phyloP scores from a whole-genome alignment of 2,888 invertebrate genomes.

The Caenorhabditis plicata region DNA sequence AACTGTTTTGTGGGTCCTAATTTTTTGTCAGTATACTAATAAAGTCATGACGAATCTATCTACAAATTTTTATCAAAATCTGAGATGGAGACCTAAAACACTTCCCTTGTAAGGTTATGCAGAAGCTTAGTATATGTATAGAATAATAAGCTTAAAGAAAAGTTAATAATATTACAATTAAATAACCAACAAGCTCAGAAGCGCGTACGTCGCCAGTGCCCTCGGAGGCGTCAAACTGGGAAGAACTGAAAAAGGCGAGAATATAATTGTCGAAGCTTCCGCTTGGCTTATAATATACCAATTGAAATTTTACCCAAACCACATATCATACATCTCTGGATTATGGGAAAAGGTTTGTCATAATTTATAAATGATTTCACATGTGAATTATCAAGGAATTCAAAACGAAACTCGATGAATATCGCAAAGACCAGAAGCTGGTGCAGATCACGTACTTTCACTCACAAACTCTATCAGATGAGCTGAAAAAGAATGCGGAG shows the following conservation, averaged over 20 bases:
- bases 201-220: conserved; percentile 51
- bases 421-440: conserved; percentile 34
- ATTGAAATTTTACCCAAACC: conserved; percentile 48
- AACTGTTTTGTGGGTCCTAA: too few species aligned
- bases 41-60: too few species aligned
- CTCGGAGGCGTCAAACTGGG: conserved; percentile 48
- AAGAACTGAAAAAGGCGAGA: conserved; percentile 31
- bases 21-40: too few species aligned
- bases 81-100: too few species aligned
- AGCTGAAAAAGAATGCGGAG: conserved; percentile 85
- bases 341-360: conserved; percentile 47
- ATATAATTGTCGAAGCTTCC: conserved; percentile 45
- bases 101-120: too few species aligned
- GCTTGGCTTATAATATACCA: conserved; percentile 61
- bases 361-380: background rate
- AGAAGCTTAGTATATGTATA: too few species aligned
- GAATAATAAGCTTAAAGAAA: too few species aligned
- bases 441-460: conserved; percentile 55
- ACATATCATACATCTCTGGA: conserved; percentile 48
- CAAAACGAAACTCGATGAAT: conserved; percentile 41
- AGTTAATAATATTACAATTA: too few species aligned
- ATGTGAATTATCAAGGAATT: conserved; percentile 37
- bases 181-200: too few species aligned
- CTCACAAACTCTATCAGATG: conserved; percentile 82
- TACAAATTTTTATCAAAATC: too few species aligned